Evolutionary conservation across 2,888 invertebrate genomes (phyloP), one percentile per base, ranked within the genome.

Genomic region (Clitarchus hookeri): DNA sequence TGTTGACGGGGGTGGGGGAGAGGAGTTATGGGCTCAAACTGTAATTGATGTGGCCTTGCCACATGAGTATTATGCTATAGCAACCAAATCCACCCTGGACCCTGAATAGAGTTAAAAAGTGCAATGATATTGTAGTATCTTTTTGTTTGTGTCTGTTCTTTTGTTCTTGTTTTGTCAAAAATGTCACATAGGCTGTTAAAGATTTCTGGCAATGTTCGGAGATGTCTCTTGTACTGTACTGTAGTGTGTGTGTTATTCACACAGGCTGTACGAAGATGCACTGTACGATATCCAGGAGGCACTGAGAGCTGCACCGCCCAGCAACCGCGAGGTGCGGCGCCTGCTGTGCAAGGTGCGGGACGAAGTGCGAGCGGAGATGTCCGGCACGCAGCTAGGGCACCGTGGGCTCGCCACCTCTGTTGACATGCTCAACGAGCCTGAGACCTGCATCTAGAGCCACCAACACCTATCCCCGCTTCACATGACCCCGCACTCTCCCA

Each of bases 281-380:
- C 92, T 98, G 27, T 93, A 94, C 0, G 98, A 98, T 91, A 95
- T 98, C 19, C 94, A 96, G 89, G 95, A 97, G 90, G 98, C 98
- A 0, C 91, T 97, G 82, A 91, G 94, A 54, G 92, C 96, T 25
- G 95, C 96, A 0, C 97, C 97, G 0, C 92, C 94, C 25, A 94
- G 94, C 87, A 96, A 96, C 90, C 91, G 94, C 16, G 95, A 97
- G 89, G 94, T 97, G 65, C 93, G 95, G 84, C 93, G 96, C 87
- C 95, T 97, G 6, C 92, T 97, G n/a, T 93, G 94, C 84, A 93
- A 95, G 19, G 92, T 97, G 6, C 94, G 95, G 89, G 97, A 97
- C 87, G 97, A 97, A 90, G 94, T 96, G 44, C 88, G 89, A 80
- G 88, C 88, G 6, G 89, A 86, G 65, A 87, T 88, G 84, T 80